These are phyloP conservation scores for Agrochola macilenta DNA, from an alignment of 2,888 invertebrate species.

Conservation along the genomic window DNA sequence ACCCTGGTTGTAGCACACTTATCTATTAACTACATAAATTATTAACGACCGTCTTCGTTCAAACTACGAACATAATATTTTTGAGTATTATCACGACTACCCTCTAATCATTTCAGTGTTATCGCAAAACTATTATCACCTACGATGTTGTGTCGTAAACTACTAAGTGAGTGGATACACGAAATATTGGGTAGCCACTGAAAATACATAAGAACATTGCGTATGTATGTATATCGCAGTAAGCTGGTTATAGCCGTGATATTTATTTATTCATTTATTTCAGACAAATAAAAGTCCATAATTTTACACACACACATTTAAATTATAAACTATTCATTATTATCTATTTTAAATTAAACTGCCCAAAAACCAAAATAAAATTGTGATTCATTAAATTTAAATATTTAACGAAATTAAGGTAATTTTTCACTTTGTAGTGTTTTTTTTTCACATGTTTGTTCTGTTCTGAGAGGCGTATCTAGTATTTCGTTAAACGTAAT, in stretches of 20 bases:
- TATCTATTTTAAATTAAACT: too few species aligned
- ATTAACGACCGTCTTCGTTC: slow-evolving; percentile 5
- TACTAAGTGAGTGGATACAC: slow-evolving; percentile 16
- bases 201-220: not conserved
- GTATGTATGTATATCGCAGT: not conserved
- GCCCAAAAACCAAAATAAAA: too few species aligned
- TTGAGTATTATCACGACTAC: slow-evolving; percentile 32
- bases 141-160: slow-evolving; percentile 9
- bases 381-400: too few species aligned
- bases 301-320: too few species aligned
- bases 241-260: too few species aligned
- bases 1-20: not conserved
- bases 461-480: too few species aligned
- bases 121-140: slow-evolving; percentile 7
- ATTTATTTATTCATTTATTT: too few species aligned
- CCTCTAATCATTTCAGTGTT: slow-evolving; percentile 38
- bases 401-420: too few species aligned
- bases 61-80: slow-evolving; percentile 12
- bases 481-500: not conserved
- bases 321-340: too few species aligned
- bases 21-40: not conserved
- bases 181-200: slow-evolving; percentile 3
- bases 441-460: too few species aligned
- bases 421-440: too few species aligned
- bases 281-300: too few species aligned